These are phyloP conservation scores for Indicator maculatus DNA, from an alignment of 2,113 vertebrate species.

Conservation along the genomic window DNA sequence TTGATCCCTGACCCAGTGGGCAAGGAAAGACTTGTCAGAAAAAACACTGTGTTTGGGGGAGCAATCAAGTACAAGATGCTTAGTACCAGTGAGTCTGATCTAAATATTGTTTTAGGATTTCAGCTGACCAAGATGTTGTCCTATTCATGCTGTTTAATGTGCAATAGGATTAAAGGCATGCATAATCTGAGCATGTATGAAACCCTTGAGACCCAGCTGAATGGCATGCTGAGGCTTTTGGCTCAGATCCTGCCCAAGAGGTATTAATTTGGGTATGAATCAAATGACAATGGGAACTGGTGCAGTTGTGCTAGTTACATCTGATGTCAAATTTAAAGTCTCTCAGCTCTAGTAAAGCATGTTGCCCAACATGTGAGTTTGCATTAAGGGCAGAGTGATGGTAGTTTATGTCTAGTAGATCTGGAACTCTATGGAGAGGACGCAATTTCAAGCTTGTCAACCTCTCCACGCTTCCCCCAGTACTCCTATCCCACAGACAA, in stretches of 20 bases:
- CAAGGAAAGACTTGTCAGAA: conserved; percentile 52
- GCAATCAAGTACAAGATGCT: conserved; percentile 59
- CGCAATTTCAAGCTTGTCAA: not conserved
- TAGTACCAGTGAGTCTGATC: conserved; percentile 57
- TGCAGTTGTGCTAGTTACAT: conserved; percentile 16
- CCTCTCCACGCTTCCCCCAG: not conserved
- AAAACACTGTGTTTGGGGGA: conserved; percentile 42
- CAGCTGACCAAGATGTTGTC: conserved; percentile 67
- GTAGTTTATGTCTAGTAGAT: not conserved
- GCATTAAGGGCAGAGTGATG: not conserved
- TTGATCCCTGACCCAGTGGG: conserved; percentile 60
- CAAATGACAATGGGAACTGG: conserved; percentile 11
- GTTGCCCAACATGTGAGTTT: not conserved
- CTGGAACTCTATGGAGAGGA: not conserved
- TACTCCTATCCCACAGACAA: not conserved
- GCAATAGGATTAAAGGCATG: conserved; percentile 66
- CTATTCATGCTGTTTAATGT: conserved; percentile 72
- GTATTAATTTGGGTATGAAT: conserved; percentile 57
- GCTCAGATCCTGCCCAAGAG: conserved; percentile 58
- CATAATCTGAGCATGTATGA: conserved; percentile 61
- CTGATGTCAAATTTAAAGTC: conserved; percentile 34
- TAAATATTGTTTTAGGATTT: conserved; percentile 71
- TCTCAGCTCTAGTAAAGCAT: not conserved
- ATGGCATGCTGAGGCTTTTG: conserved; percentile 56
- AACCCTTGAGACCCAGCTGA: conserved; percentile 51